A percentile compares a stretch with the other conserved stretches of the same genome.
Conservation (phyloP, 2,888 invertebrate genomes). For the Drymonia ruficornis region DNA sequence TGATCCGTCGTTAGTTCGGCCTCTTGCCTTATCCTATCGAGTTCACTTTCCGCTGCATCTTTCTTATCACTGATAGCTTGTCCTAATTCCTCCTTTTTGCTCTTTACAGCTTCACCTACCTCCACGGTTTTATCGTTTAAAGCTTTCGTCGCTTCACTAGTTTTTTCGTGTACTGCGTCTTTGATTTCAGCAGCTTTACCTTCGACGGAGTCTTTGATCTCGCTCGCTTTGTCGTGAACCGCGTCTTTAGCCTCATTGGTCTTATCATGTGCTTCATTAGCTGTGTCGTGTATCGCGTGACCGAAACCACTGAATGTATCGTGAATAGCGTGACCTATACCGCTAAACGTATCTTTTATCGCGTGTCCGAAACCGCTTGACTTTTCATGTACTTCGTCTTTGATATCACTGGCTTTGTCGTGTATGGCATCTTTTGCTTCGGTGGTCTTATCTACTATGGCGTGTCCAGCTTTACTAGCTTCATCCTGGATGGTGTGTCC, state of each 20-base stretch:
- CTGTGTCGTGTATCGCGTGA: conserved; percentile 17
- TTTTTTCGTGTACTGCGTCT: conserved; percentile 32
- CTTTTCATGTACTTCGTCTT: conserved; percentile 34
- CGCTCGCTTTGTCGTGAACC: conserved; percentile 31
- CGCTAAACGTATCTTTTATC: conserved; percentile 39
- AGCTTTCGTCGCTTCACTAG: conserved; percentile 39
- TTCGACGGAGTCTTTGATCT: conserved; percentile 38
- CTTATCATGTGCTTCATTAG: conserved; percentile 38
- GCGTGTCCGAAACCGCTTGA: conserved; percentile 37
- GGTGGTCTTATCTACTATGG: conserved; percentile 24
- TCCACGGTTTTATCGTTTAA: conserved; percentile 52
- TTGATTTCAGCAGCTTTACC: conserved; percentile 31
- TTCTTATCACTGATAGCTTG: conserved; percentile 55
- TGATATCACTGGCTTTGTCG: conserved; percentile 28
- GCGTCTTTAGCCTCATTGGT: conserved; percentile 36
- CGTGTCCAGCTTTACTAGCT: conserved; percentile 23
- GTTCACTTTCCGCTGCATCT: conserved; percentile 60
- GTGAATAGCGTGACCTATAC: conserved; percentile 38
- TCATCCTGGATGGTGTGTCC: conserved; percentile 23
- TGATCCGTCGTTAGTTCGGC: conserved; percentile 75
- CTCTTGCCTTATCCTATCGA: conserved; percentile 74
- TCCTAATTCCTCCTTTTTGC: conserved; percentile 52
- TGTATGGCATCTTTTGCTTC: conserved; percentile 23
- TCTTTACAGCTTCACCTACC: conserved; percentile 45
- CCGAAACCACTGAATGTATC: conserved; percentile 40